These are phyloP conservation scores for Periplaneta americana DNA, from an alignment of 1,140 invertebrate genomes.

Conservation along the genomic window DNA sequence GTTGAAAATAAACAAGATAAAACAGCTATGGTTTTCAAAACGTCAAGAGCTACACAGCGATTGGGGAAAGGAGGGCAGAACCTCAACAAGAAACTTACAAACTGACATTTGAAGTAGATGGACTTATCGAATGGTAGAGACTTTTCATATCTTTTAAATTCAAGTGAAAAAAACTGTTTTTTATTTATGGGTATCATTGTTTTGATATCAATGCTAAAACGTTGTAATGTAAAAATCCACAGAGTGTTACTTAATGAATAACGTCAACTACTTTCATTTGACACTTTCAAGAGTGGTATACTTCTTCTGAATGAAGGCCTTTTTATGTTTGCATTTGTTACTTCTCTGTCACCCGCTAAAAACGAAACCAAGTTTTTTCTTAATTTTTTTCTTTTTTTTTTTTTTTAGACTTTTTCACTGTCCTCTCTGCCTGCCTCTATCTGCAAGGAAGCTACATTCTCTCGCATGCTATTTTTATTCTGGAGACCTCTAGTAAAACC, in stretches of 20 bases:
- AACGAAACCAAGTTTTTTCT: neutral
- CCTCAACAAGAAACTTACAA: neutral
- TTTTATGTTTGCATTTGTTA: neutral
- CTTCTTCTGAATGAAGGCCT: neutral
- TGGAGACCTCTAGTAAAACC: neutral
- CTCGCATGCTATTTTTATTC: neutral
- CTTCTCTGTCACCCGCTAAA: neutral
- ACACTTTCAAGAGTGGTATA: neutral
- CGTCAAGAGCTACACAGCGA: neutral
- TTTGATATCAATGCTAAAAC: neutral
- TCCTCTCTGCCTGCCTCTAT: neutral
- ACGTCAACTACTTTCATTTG: neutral
- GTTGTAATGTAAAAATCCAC: neutral
- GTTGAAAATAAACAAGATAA: neutral
- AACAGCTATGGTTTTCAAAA: neutral
- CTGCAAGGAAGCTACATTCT: neutral
- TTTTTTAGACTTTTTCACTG: too few relatives aligned
- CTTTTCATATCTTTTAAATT: neutral
- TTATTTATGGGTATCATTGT: neutral
- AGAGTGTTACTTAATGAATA: neutral
- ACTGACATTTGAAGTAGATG: neutral
- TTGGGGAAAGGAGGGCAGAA: too few relatives aligned
- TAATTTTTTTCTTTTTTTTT: too few relatives aligned
- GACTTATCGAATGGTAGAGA: neutral
- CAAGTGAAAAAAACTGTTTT: neutral